Conservation (phyloP, 2,113 vertebrate species). For the Lampris megalopsis region DNA sequence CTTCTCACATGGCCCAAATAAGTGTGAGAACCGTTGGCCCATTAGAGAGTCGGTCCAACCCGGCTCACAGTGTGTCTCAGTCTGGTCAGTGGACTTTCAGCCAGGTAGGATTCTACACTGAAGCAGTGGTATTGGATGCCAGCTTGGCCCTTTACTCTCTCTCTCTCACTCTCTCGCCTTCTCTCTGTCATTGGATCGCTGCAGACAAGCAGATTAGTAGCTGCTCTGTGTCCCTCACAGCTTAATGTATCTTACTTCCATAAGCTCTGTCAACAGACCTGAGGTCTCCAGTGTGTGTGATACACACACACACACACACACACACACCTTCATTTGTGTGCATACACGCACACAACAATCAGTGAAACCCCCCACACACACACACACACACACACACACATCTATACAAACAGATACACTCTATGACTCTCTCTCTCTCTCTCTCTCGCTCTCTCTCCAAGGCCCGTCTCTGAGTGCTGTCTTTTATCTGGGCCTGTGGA, state of each 20-base stretch:
- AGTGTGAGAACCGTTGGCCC: constrained; percentile 32
- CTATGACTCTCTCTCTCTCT: background rate
- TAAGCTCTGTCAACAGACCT: constrained; percentile 60
- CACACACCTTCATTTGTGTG: background rate
- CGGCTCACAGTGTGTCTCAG: constrained; percentile 37
- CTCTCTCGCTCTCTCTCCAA: constrained; percentile 18
- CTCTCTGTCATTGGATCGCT: constrained; percentile 61
- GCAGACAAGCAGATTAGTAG: constrained; percentile 69
- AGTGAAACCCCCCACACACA: background rate
- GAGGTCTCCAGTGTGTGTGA: constrained; percentile 25
- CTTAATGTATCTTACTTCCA: constrained; percentile 55
- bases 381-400: constrained; percentile 11
- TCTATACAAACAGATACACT: constrained; percentile 17
- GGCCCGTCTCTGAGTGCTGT: constrained; percentile 49
- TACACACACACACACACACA: background rate
- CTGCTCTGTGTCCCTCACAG: constrained; percentile 57
- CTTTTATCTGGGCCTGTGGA: constrained; percentile 84
- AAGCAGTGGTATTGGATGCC: constrained; percentile 64
- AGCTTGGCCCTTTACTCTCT: constrained; percentile 17
- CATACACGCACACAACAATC: background rate
- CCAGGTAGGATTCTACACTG: constrained; percentile 62
- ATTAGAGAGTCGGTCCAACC: constrained; percentile 41
- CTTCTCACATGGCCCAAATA: constrained; percentile 57
- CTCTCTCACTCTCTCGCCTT: constrained; percentile 1
- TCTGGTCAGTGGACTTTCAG: constrained; percentile 46